Conservation (phyloP, 2,888 invertebrate genomes). For the Flexamia atlantica region DNA sequence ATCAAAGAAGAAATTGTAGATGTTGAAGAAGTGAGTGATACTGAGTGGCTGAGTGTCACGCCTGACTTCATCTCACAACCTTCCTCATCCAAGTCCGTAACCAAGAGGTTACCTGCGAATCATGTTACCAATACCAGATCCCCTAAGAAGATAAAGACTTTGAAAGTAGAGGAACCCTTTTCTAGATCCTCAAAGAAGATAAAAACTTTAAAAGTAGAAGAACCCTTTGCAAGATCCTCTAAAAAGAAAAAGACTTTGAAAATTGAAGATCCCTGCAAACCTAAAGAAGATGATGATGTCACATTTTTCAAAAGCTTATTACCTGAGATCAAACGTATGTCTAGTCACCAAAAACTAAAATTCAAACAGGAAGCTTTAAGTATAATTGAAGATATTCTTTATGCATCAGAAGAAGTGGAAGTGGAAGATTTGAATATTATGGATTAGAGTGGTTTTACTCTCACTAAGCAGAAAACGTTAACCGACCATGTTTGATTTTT, state of each 20-base stretch:
- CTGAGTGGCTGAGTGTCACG: neutral
- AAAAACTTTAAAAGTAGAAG: neutral
- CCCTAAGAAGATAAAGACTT: neutral
- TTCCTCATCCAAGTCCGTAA: slow-evolving; percentile 7
- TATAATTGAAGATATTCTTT: slow-evolving; percentile 47
- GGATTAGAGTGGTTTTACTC: neutral
- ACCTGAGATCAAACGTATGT: slow-evolving; percentile 38
- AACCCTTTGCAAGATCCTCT: neutral
- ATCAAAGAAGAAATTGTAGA: slow-evolving; percentile 43
- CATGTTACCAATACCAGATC: neutral
- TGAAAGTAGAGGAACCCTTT: neutral
- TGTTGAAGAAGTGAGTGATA: slow-evolving; percentile 26
- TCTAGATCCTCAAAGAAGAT: neutral
- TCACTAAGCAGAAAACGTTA: too few relatives aligned
- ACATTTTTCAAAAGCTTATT: slow-evolving; percentile 38
- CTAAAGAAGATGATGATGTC: slow-evolving; percentile 13
- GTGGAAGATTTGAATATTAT: slow-evolving; percentile 16
- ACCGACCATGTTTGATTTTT: too few relatives aligned
- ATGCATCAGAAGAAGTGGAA: slow-evolving; percentile 33
- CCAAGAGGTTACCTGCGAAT: neutral
- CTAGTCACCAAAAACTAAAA: slow-evolving; percentile 45
- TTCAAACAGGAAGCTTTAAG: slow-evolving; percentile 52
- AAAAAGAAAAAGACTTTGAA: neutral
- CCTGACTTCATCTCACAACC: slow-evolving; percentile 13
- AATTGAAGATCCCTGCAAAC: neutral